phyloP scores from a whole-genome alignment of 2,797 vertebrate genomes.

The Ceryle rudis region DNA sequence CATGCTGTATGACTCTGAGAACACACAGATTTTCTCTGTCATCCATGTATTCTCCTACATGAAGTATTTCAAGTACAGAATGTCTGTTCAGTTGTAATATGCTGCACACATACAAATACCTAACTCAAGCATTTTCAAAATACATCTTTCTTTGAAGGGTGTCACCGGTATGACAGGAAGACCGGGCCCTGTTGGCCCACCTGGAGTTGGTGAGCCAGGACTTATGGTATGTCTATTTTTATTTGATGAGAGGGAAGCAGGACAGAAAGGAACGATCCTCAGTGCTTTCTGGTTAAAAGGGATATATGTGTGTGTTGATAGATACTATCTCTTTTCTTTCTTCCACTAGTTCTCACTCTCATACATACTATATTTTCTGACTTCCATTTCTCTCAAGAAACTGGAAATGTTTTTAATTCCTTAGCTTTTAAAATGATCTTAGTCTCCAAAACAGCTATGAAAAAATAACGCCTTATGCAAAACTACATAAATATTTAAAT shows the following conservation, averaged over 20 bases:
- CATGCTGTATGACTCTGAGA: neutral
- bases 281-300: neutral
- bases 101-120: neutral
- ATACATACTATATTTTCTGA: fast-evolving
- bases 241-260: neutral
- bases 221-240: slow-evolving; percentile 79
- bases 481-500: neutral
- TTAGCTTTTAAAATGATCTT: neutral
- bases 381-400: neutral
- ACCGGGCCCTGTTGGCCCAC: slow-evolving; percentile 85
- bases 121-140: neutral
- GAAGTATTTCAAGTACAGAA: neutral
- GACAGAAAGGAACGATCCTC: neutral
- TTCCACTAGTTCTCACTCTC: neutral
- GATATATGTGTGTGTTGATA: neutral
- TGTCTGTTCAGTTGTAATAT: neutral
- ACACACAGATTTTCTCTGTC: neutral
- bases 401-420: neutral
- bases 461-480: neutral
- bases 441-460: neutral
- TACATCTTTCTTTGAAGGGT: slow-evolving; percentile 81
- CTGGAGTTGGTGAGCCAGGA: slow-evolving; percentile 88
- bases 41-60: neutral
- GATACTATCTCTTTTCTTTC: neutral
- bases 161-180: slow-evolving; percentile 87